Base-by-base conservation (phyloP, 2,113 vertebrate genomes). In the Narcine bancroftii region DNA sequence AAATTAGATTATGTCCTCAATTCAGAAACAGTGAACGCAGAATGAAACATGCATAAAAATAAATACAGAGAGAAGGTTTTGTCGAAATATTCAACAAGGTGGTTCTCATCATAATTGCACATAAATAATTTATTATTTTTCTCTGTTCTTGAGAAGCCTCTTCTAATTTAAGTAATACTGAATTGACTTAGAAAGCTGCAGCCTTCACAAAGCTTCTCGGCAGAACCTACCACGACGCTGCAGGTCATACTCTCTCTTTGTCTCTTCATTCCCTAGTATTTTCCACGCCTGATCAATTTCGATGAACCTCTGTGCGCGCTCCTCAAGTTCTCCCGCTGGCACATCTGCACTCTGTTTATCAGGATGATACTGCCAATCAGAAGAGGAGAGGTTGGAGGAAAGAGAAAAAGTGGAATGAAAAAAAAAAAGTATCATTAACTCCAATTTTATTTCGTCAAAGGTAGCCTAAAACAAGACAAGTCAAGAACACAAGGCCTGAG, bases 201-300 rank as follows among this genome's bases (percentile, higher is more conserved):
- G 94, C 94, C 92, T 63, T 50, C 93, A 93, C 75, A 29, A 93
- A 93, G 47, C 93, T 93, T 93, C 92, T 92, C 93, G 93, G 92
- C 92, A 94, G 94, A 93, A 97, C 96, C 93, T 96, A 98, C 97
- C 97, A 91, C 63, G 96, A 93, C 94, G 95, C 96, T 96, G 97
- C 93, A 97, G 95, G 96, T 98, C 97, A 94, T 97, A 98, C 93
- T 95, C 95, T 94, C 94, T 96, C 95, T 95, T 98, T 93, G 95
- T 96, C 95, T 97, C 96, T 94, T 97, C 96, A 19, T 97, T 96
- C 92, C 97, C 96, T 92, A 98, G 96, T 95, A 97, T 96, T 95
- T 97, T 98, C 97, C 97, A 98, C 73, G 97, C 97, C 93, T 96
- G 97, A 94, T 96, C 96, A 91, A 98, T 95, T 93, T 98, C 97